Base-by-base conservation (phyloP, 2,113 vertebrate species). In the Ophthalmotilapia sp. region DNA sequence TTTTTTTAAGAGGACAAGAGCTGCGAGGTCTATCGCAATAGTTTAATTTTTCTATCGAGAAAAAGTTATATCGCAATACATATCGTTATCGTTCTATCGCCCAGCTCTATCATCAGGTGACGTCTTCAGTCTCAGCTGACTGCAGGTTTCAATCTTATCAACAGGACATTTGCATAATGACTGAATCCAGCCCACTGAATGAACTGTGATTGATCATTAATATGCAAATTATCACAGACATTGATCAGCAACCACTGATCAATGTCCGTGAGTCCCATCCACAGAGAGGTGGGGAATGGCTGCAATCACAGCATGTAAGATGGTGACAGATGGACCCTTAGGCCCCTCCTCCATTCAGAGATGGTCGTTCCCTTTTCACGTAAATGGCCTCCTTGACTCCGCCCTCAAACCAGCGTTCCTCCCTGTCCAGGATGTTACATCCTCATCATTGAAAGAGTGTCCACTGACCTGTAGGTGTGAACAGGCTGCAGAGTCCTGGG, bases 201-300 rank as follows among this genome's bases (percentile, higher is more conserved):
- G 49, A 51, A 19, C 49, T 47, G 45, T 47, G 45, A 47, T 7
- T 9, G 7, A 51, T 51, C 49, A 51, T 51, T 9, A 51, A 51
- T n/a, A 51, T n/a, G 17, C 0, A 51, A n/a, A 51, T n/a, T 51
- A 0, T 51, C 2, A 51, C 2, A 3, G 0, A 0, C 49, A 51
- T n/a, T 51, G 17, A n/a, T 51, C 49, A 51, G 0, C 17, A 9
- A n/a, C 49, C 8, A 51, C 1, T 51, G 17, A 51, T 51, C 1
- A n/a, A 51, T 0, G 1, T 0, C 5, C 5, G 10, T 10, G 3
- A 51, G 49, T 51, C 1, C 19, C 49, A 8, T 8, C 17, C 15
- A 14, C 42, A 45, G 42, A 42, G 42, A 47, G 45, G 0, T 47
- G 45, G 38, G 38, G 38, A 45, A 45, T 3, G 42, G 2, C 42